Percentiles rank a stretch among this genome's conserved stretches.
These are phyloP conservation scores for Sebastes trivittatus DNA, from an alignment of 2,797 vertebrate genomes.

Conservation along the genomic window DNA sequence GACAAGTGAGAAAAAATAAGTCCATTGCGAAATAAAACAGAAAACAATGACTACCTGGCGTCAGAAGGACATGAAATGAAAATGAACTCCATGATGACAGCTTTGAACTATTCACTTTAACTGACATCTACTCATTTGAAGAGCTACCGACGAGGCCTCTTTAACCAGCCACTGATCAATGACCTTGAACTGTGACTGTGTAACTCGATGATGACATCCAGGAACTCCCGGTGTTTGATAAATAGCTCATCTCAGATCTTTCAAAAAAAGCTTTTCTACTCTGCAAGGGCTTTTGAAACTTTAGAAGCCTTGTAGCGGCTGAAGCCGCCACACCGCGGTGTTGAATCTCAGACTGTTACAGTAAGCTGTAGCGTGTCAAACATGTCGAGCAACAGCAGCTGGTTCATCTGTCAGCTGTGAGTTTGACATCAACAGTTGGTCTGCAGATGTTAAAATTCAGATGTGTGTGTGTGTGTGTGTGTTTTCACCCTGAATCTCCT, in stretches of 20 bases:
- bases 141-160: not conserved
- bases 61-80: not conserved
- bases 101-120: not conserved
- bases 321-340: not conserved
- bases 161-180: not conserved
- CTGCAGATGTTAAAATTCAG: not conserved
- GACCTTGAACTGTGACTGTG: not conserved
- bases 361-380: not conserved
- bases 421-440: not conserved
- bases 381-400: not conserved
- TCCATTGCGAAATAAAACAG: not conserved
- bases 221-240: not conserved
- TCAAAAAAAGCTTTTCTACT: not conserved
- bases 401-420: not conserved
- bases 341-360: not conserved
- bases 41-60: not conserved
- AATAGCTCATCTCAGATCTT: not conserved
- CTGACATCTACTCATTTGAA: not conserved
- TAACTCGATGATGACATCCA: not conserved
- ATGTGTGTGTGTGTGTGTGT: not conserved
- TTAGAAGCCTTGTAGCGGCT: not conserved
- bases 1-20: not conserved
- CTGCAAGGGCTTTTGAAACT: constrained; percentile 23
- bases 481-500: constrained; percentile 77
- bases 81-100: not conserved